A percentile compares a stretch with the other conserved stretches of the same genome.
Conservation (phyloP, 2,888 invertebrate species). For the Mystacides longicornis region DNA sequence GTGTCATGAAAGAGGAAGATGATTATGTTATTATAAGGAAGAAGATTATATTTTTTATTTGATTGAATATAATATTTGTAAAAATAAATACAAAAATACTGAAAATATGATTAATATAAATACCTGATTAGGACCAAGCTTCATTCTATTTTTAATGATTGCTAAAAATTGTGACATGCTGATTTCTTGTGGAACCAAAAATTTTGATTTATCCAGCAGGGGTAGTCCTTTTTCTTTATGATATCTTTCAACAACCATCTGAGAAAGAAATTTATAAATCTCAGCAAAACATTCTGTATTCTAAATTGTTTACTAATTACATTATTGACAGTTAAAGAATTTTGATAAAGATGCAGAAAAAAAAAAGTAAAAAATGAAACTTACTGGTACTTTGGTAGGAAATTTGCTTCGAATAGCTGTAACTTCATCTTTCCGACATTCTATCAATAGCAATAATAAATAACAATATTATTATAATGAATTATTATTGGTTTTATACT, state of each 20-base stretch:
- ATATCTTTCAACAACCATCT: slow-evolving; percentile 79
- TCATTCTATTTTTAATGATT: slow-evolving; percentile 57
- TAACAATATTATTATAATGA: not conserved
- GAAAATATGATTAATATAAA: too few relatives aligned
- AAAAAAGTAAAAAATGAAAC: slow-evolving; percentile 35
- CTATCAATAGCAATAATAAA: slow-evolving; percentile 40
- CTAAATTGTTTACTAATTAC: too few relatives aligned
- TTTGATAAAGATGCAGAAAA: too few relatives aligned
- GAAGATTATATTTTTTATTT: too few relatives aligned
- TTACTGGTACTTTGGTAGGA: slow-evolving; percentile 75
- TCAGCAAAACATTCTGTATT: too few relatives aligned
- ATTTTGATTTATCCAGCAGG: slow-evolving; percentile 74
- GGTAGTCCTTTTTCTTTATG: slow-evolving; percentile 71
- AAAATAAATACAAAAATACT: too few relatives aligned
- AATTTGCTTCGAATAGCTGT: slow-evolving; percentile 70
- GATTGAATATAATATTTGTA: too few relatives aligned
- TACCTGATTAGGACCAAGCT: slow-evolving; percentile 56
- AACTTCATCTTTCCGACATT: slow-evolving; percentile 66
- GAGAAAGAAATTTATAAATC: slow-evolving; percentile 36
- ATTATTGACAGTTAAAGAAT: too few relatives aligned
- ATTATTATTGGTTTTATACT: not conserved
- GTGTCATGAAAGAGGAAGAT: too few relatives aligned
- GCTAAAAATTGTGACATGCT: slow-evolving; percentile 83
- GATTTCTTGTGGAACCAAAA: slow-evolving; percentile 81
- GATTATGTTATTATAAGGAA: too few relatives aligned